These are phyloP conservation scores for Anoncus sp. DNA, from an alignment of 2,888 invertebrate genomes.

Conservation along the genomic window DNA sequence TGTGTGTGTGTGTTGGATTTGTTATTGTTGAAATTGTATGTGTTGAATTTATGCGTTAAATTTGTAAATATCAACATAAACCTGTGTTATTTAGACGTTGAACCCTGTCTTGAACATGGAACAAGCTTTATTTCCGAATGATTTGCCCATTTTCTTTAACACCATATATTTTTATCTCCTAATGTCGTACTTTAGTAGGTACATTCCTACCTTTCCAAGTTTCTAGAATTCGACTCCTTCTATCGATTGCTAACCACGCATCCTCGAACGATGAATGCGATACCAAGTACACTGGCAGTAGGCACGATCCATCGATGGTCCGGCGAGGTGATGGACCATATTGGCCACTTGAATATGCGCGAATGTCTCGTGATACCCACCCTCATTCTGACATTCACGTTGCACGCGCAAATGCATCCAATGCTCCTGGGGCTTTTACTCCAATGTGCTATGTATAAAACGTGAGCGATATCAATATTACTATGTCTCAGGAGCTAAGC, in stretches of 20 bases:
- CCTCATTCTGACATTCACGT: conserved; percentile 13
- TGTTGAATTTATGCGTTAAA: too few species aligned
- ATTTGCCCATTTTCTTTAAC: too few species aligned
- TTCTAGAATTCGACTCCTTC: neutral
- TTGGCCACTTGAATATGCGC: conserved; percentile 33
- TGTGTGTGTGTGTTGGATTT: too few species aligned
- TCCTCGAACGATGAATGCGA: conserved; percentile 8
- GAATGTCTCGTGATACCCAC: conserved; percentile 2
- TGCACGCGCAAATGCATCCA: conserved; percentile 26
- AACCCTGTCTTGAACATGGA: too few species aligned
- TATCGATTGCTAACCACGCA: conserved; percentile 3
- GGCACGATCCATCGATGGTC: conserved; percentile 24
- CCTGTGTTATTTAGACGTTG: too few species aligned
- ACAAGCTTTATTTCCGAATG: too few species aligned
- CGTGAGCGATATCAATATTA: conserved; percentile 36
- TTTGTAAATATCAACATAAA: too few species aligned
- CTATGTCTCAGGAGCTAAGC: conserved; percentile 59
- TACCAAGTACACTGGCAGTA: conserved; percentile 14
- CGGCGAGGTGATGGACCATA: conserved; percentile 9
- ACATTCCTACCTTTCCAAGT: neutral
- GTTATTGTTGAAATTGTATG: too few species aligned
- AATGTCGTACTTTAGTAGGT: neutral
- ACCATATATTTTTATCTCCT: too few species aligned
- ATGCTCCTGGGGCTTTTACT: conserved; percentile 32
- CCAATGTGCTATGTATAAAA: neutral